Percentiles rank a stretch among this genome's conserved stretches.
phyloP scores from a whole-genome alignment of 2,797 vertebrate genomes.

The Antennarius maculatus region DNA sequence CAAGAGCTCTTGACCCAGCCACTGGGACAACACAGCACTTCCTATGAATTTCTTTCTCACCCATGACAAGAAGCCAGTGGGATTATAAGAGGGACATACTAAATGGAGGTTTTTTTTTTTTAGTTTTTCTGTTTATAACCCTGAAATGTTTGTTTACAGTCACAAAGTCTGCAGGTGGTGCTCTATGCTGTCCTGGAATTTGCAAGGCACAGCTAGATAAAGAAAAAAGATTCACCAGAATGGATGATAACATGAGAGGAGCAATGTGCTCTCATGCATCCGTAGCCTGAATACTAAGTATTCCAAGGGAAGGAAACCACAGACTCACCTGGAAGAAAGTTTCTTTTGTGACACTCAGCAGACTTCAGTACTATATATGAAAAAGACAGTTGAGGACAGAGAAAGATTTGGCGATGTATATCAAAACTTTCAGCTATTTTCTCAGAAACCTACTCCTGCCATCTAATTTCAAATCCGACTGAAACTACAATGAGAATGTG shows the following conservation, averaged over 20 bases:
- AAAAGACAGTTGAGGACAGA: neutral
- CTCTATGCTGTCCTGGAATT: conserved; percentile 8
- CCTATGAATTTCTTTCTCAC: conserved; percentile 26
- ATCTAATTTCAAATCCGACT: too few species aligned
- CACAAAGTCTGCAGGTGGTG: conserved; percentile 8
- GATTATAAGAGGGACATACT: conserved; percentile 1
- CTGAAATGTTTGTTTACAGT: conserved; percentile 20
- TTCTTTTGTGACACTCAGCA: neutral
- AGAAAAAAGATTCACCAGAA: conserved; percentile 27
- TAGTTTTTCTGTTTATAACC: conserved; percentile 16
- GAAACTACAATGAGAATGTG: neutral
- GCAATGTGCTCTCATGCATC: conserved; percentile 24
- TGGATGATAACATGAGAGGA: conserved; percentile 37
- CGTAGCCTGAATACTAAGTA: conserved; percentile 27
- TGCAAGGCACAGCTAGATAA: conserved; percentile 17
- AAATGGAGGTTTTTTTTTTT: conserved; percentile 13
- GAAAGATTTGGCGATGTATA: neutral
- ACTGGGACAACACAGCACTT: conserved; percentile 13
- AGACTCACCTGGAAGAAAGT: conserved; percentile 12
- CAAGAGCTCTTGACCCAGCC: conserved; percentile 50
- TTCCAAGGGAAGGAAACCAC: conserved; percentile 26
- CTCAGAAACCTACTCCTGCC: too few species aligned
- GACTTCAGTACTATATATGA: neutral
- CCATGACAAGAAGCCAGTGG: conserved; percentile 15
- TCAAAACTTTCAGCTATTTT: too few species aligned